Percentiles rank a stretch among this genome's conserved stretches.
Conservation (phyloP, 1,140 invertebrate genomes). For the Galleria mellonella region DNA sequence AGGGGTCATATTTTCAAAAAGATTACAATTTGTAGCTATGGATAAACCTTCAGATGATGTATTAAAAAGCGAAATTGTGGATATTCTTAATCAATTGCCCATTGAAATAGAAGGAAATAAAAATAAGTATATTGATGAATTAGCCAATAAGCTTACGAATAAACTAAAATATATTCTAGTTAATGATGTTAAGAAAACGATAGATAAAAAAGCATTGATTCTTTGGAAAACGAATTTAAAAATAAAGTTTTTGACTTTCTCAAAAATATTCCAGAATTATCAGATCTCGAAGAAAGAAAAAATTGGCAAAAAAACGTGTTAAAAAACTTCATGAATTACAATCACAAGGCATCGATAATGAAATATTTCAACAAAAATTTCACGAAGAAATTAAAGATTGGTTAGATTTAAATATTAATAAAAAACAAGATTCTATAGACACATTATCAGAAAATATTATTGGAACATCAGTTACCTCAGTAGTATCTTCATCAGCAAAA, state of each 20-base stretch:
- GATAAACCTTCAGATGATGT: slow-evolving; percentile 9
- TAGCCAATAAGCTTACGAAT: slow-evolving; percentile 11
- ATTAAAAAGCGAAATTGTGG: slow-evolving; percentile 19
- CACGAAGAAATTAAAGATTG: slow-evolving; percentile 18
- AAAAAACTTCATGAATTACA: slow-evolving; percentile 18
- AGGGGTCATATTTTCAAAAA: slow-evolving; percentile 11
- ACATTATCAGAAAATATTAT: neutral
- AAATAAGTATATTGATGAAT: slow-evolving; percentile 8
- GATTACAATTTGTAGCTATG: slow-evolving; percentile 15
- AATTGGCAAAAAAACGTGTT: slow-evolving; percentile 11
- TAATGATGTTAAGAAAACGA: slow-evolving; percentile 1
- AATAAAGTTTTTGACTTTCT: slow-evolving; percentile 15
- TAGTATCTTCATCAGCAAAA: neutral
- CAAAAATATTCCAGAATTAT: slow-evolving; percentile 6
- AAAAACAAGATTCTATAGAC: neutral
- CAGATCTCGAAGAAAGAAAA: slow-evolving; percentile 7
- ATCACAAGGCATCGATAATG: slow-evolving; percentile 1
- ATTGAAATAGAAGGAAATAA: slow-evolving; percentile 8
- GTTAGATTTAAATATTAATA: slow-evolving; percentile 13
- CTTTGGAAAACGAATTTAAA: slow-evolving; percentile 2
- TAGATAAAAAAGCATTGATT: neutral
- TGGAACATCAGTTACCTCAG: neutral
- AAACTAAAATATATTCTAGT: slow-evolving; percentile 11
- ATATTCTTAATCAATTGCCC: slow-evolving; percentile 15
- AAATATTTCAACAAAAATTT: slow-evolving; percentile 9